Percentiles rank a stretch among this genome's conserved stretches.
These are phyloP conservation scores for Crocuta crocuta DNA, from an alignment of 2,113 vertebrate genomes.

Conservation along the genomic window DNA sequence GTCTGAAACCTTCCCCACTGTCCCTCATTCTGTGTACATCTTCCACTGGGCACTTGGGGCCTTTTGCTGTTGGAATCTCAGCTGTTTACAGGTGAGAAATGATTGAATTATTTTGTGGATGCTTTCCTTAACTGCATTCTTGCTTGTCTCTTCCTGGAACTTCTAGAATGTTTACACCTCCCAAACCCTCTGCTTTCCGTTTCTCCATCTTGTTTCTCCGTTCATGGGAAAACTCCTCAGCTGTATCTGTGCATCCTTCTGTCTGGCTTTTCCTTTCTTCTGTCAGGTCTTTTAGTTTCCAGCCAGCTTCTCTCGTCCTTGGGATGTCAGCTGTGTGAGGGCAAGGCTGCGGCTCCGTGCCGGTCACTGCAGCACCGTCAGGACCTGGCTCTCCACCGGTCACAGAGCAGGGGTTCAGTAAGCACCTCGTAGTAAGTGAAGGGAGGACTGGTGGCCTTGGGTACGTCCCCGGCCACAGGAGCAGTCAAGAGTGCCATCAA, in stretches of 20 bases:
- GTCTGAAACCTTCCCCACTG: neutral
- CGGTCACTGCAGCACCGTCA: fast-evolving
- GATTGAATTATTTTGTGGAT: neutral
- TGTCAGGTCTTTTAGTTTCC: neutral
- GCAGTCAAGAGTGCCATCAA: neutral
- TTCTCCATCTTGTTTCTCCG: neutral
- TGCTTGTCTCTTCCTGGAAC: neutral
- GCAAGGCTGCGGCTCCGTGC: neutral
- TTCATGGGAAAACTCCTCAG: neutral
- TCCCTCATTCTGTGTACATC: neutral
- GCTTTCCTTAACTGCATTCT: neutral
- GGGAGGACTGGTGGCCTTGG: neutral
- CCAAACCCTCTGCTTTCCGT: neutral
- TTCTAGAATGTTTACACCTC: neutral
- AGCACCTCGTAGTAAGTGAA: neutral
- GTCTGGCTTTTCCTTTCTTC: neutral
- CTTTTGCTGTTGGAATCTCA: neutral
- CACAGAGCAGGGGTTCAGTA: neutral
- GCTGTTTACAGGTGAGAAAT: neutral
- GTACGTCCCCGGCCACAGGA: neutral
- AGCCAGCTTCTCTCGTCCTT: neutral
- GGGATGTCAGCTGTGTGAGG: neutral
- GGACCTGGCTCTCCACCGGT: neutral
- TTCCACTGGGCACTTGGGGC: neutral
- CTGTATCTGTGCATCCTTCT: neutral